phyloP scores from a whole-genome alignment of 2,113 vertebrate genomes.

The Sula dactylatra region DNA sequence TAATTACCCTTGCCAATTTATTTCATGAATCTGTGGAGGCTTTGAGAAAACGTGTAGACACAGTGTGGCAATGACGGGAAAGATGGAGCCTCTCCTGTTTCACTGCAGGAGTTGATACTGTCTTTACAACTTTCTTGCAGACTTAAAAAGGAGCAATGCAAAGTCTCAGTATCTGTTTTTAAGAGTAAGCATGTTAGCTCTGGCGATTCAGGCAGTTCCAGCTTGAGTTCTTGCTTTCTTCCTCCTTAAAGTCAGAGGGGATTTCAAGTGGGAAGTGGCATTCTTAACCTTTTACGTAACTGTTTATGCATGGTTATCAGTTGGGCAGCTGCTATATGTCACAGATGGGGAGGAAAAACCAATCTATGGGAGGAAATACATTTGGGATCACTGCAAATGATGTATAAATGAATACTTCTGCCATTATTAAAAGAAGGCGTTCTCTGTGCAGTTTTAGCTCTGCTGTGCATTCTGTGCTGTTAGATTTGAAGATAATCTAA shows the following conservation, averaged over 20 bases:
- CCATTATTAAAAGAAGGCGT: background rate
- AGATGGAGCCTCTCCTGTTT: background rate
- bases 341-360: background rate
- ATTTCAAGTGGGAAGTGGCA: slow-evolving; percentile 5
- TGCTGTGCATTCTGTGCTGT: background rate
- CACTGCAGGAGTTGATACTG: fast-evolving
- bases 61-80: background rate
- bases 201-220: background rate
- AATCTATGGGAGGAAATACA: background rate
- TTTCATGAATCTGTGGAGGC: background rate
- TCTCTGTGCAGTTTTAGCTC: background rate
- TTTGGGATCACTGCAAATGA: background rate
- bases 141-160: background rate
- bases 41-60: background rate
- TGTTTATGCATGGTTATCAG: background rate
- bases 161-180: background rate
- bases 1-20: background rate
- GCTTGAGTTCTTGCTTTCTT: background rate
- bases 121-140: too few species aligned
- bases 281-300: background rate
- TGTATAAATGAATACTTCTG: background rate
- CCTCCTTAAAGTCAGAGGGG: background rate
- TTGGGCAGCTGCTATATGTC: background rate
- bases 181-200: background rate
- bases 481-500: background rate